Evolutionary conservation across 2,797 vertebrate genomes (phyloP).

Genomic region (Pangasius larnaudii): DNA sequence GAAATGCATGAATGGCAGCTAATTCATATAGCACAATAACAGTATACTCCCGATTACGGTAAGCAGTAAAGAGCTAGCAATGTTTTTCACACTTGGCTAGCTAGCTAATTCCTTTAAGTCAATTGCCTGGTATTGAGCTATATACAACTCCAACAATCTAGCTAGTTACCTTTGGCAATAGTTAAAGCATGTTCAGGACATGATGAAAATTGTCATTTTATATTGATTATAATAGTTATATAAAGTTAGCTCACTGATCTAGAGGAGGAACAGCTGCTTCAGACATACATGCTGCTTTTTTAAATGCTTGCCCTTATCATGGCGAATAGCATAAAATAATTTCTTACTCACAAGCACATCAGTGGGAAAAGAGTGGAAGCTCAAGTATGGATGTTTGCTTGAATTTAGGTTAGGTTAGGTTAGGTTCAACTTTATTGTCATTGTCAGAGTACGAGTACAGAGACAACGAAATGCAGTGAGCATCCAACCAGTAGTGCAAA

Average conservation of each 20-base stretch:
- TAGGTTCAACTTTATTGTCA: too few relatives aligned
- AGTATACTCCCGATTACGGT: background rate
- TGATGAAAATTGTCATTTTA: background rate
- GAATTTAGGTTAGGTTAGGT: too few relatives aligned
- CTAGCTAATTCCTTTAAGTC: background rate
- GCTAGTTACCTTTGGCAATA: background rate
- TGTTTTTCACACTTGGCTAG: background rate
- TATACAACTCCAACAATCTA: background rate
- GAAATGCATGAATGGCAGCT: background rate
- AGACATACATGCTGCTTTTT: too few relatives aligned
- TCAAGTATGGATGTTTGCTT: background rate
- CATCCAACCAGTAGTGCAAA: too few relatives aligned
- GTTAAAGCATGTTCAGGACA: background rate
- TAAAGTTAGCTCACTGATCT: background rate
- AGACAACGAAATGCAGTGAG: too few relatives aligned
- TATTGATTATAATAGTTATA: background rate
- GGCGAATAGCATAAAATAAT: background rate
- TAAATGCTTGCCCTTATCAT: background rate
- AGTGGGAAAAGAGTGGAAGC: background rate
- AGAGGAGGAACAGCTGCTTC: background rate
- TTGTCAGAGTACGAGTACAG: too few relatives aligned
- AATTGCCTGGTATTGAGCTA: background rate
- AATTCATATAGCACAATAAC: background rate
- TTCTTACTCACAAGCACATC: background rate
- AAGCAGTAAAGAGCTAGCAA: background rate